Base-by-base conservation (phyloP, 92 coral and sea anemone species). In the Chrysogorgia sp. region DNA sequence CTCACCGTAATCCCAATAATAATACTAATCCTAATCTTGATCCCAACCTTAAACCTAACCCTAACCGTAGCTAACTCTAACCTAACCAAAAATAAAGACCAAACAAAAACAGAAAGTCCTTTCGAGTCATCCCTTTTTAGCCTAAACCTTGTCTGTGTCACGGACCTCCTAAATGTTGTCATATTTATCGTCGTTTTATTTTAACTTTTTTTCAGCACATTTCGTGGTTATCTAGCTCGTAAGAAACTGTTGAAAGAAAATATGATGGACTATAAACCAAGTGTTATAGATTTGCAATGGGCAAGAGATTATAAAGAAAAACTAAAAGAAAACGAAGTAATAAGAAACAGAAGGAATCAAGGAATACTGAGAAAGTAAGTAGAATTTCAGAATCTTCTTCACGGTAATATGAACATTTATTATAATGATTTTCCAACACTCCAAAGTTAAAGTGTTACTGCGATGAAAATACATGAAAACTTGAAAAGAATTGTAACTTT, bases 161-260 rank as follows among this genome's bases (percentile, higher is more conserved):
- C 43, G 0, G 10, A 1, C 29, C 34, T 33, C 7, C 25, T 19
- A n/a, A 63, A 47, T 12, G 23, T 62, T 34, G 62, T 26, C 21
- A 7, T 15, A 47, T 47, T 47, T 6, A 47, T 47, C 14, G 7
- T 47, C 7, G 53, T 15, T 2, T 47, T 47, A 47, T 47, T 7
- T 47, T 47, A 12, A 47, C n/a, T 12, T 20, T 13, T 75, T 82
- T 82, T 57, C 65, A 94, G 98, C 74, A 93, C 89, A 49, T 76
- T 94, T 61, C 94, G 98, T 35, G 98, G 98, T 2, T 94, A 87
- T 69, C 82, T 94, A 41, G 86, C 98, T 0, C 97, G 98, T 19
- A 94, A 94, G 79, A 82, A 85, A 33, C 67, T 71, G 40, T 87
- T 94, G 88, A 89, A 91, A 34, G 79, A 77, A 48, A 91, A 85